Base-by-base conservation (phyloP, 2,797 vertebrate genomes). In the Tenualosa thibaudeaui region DNA sequence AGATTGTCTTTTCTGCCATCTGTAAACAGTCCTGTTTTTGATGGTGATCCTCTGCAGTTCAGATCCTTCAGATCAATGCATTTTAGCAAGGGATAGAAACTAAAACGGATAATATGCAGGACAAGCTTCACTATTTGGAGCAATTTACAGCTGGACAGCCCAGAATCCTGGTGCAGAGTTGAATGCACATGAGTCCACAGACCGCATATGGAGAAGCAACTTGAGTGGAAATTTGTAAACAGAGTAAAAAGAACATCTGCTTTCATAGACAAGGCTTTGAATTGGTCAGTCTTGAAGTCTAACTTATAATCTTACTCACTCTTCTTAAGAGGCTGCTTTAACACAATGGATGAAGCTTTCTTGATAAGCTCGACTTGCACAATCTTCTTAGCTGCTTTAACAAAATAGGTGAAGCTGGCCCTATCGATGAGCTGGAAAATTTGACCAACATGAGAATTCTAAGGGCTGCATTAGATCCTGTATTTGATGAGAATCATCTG, bases 61-160 rank as follows among this genome's bases (percentile, higher is more conserved):
- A 3, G 8, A 2, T 58, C 68, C 3, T 86, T 86, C 13, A n/a
- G n/a, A 84, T 89, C 1, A 51, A 65, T 2, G 83, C 60, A 0
- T 87, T 86, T 46, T 82, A 87, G 19, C 86, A 84, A 24, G 15
- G 68, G 2, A 51, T 87, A 68, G 54, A 84, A 88, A 8, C n/a
- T 54, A 9, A 46, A n/a, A n/a, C n/a, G n/a, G n/a, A n/a, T n/a
- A n/a, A n/a, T n/a, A n/a, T n/a, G n/a, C n/a, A n/a, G n/a, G n/a
- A n/a, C n/a, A n/a, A n/a, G n/a, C n/a, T 87, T 2, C 85, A 86
- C 24, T 86, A 17, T 50, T 17, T 86, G 4, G 84, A 85, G 3
- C 87, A 85, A 3, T 81, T 50, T 12, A 84, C 84, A 0, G 24
- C 7, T 0, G 60, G 85, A 10, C 86, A 86, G 26, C 50, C 85